phyloP scores from a whole-genome alignment of 2,113 vertebrate genomes.

The Poecilia latipinna region DNA sequence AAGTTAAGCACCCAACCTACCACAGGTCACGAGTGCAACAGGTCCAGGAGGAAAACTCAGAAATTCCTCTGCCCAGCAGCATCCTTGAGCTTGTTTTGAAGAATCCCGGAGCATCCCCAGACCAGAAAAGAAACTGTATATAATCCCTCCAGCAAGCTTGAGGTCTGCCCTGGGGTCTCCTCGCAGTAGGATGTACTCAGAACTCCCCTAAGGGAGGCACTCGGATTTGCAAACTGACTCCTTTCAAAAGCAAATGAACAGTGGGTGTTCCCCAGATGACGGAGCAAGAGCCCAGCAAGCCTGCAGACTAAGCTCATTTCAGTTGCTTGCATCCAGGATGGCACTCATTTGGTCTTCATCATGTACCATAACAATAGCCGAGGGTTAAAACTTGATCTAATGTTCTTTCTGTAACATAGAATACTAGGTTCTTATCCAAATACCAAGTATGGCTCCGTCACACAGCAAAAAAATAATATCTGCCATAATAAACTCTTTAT shows the following conservation, averaged over 20 bases:
- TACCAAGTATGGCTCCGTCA: too few species aligned
- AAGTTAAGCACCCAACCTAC: too few species aligned
- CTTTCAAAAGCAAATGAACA: neutral
- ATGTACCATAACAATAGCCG: neutral
- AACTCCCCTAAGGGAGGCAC: too few species aligned
- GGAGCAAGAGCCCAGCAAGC: too few species aligned
- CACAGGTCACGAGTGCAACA: too few species aligned
- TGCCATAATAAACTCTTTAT: too few species aligned
- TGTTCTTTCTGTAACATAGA: too few species aligned
- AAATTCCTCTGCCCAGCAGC: neutral
- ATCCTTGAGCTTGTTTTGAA: neutral
- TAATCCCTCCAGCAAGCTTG: neutral
- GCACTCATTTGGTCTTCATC: neutral
- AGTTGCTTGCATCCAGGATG: neutral
- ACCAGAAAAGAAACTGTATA: neutral
- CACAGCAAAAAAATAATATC: too few species aligned
- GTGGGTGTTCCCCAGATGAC: neutral
- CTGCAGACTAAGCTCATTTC: neutral
- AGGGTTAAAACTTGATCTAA: neutral
- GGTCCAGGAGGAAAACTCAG: too few species aligned
- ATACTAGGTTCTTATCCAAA: too few species aligned
- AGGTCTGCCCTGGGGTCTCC: neutral
- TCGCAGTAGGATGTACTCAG: too few species aligned
- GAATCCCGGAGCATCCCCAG: neutral
- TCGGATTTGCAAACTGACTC: neutral